phyloP scores from a whole-genome alignment of 2,797 vertebrate species.

The Clarias fuscus region DNA sequence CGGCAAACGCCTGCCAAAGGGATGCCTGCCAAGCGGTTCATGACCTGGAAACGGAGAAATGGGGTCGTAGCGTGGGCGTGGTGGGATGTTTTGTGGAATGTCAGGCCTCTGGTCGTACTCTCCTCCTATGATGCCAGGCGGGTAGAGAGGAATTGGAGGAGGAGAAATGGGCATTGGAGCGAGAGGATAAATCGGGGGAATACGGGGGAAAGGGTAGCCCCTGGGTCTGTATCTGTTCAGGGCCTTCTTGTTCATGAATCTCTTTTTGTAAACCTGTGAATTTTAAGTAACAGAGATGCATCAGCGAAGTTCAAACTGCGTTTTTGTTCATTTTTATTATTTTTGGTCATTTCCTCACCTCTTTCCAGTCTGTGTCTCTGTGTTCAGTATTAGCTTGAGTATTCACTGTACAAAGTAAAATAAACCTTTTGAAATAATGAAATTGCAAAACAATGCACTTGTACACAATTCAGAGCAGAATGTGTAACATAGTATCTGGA shows the following conservation, averaged over 20 bases:
- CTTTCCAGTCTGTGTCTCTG: slow-evolving; percentile 71
- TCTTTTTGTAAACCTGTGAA: slow-evolving; percentile 69
- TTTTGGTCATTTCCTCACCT: slow-evolving; percentile 60
- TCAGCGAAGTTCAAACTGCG: not conserved
- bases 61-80: slow-evolving; percentile 71
- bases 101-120: slow-evolving; percentile 68
- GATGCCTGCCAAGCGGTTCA: slow-evolving; percentile 30
- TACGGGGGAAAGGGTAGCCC: not conserved
- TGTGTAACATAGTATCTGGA: not conserved
- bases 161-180: slow-evolving; percentile 30
- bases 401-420: slow-evolving; percentile 47
- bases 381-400: slow-evolving; percentile 42
- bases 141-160: slow-evolving; percentile 56
- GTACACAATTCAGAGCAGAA: not conserved
- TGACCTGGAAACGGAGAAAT: slow-evolving; percentile 52
- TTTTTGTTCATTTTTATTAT: not conserved
- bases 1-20: slow-evolving; percentile 33
- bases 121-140: slow-evolving; percentile 73
- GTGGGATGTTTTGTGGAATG: slow-evolving; percentile 61
- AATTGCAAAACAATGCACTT: not conserved
- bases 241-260: slow-evolving; percentile 44
- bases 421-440: not conserved
- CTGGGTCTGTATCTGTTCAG: not conserved
- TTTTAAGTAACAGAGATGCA: slow-evolving; percentile 5
- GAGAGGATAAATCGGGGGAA: slow-evolving; percentile 31